Evolutionary conservation across 2,797 vertebrate species (phyloP), one percentile per base, ranked within the genome.

Genomic region (Hapalemur alaotrensis): DNA sequence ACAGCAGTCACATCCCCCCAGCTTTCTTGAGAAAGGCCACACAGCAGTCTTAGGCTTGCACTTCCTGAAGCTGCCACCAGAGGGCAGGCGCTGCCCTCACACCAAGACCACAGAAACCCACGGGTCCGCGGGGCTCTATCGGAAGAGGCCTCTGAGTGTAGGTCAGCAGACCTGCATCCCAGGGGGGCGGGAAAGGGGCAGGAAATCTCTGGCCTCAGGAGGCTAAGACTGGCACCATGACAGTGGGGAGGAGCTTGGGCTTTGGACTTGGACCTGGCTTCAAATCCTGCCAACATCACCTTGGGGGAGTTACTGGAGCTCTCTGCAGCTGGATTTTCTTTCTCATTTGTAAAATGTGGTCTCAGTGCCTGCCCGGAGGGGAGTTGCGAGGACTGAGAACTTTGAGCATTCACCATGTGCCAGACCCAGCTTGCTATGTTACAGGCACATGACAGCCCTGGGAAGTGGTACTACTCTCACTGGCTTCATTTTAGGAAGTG

Each of bases 61-160:
- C 48, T 97, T 92, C 88, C 72, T 7, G 15, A 84, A 87, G n/a
- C 11, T 14, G 61, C 96, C 97, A 93, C 92, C 61, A 97, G 96
- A 94, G 97, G 93, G 93, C 86, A 93, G 93, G 67, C 83, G 54
- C 82, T 48, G 89, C 35, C 89, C 67, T 93, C 73, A 67, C 22
- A 90, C 78, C 25, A 35, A 80, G 41, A 59, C 25, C 61, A 50
- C 18, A 43, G 78, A 82, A 23, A 12, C 28, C 43, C 14, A 25
- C 3, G 0, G 2, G 25, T 5, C 18, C n/a, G 46, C 67, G 28
- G 20, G 18, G 17, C n/a, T 69, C 8, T 12, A 2, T 13, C 9
- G 23, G 46, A 32, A 28, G 57, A 8, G 32, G 38, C 38, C 59
- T 80, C 83, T 54, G 41, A 12, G 22, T 69, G 43, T 46, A 48